These are phyloP conservation scores for Liodrosophila aerea DNA, from an alignment of 2,888 invertebrate genomes.

Conservation along the genomic window DNA sequence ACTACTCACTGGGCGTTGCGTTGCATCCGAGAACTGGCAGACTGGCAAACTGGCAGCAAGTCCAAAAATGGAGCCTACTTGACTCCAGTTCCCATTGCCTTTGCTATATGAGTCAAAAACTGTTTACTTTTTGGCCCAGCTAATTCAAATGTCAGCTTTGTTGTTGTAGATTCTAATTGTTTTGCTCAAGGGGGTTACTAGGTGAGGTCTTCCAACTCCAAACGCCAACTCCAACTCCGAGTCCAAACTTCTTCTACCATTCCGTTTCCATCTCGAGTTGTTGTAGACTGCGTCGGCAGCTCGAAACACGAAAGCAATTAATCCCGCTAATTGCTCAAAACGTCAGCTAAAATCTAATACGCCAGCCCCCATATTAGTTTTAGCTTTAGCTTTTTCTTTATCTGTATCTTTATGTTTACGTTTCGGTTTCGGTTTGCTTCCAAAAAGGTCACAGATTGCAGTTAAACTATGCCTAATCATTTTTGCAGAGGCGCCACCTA, in stretches of 20 bases:
- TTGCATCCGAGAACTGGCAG: constrained; percentile 60
- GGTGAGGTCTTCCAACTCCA: constrained; percentile 49
- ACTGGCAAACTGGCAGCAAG: constrained; percentile 1
- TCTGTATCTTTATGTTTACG: not conserved
- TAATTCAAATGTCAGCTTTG: constrained; percentile 61
- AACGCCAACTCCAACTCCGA: not conserved
- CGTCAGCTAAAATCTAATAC: constrained; percentile 51
- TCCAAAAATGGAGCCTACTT: constrained; percentile 51
- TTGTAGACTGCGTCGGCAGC: no score
- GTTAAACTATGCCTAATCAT: constrained; percentile 18
- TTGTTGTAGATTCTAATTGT: constrained; percentile 66
- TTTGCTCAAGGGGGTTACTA: constrained; percentile 59
- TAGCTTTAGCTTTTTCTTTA: constrained; percentile 1
- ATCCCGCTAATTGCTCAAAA: constrained; percentile 54
- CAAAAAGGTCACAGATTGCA: constrained; percentile 39
- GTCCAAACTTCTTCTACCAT: no score
- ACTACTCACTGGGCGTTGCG: constrained; percentile 34
- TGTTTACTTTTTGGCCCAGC: not conserved
- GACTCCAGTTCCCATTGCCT: constrained; percentile 8
- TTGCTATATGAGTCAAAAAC: not conserved
- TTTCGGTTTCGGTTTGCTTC: constrained; percentile 6
- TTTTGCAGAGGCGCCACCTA: constrained; percentile 28
- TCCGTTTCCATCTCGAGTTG: no score
- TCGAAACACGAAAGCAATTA: constrained; percentile 56
- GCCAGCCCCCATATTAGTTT: constrained; percentile 47